Percentiles rank a stretch among this genome's conserved stretches.
Evolutionary conservation across 2,113 vertebrate genomes (phyloP).

Genomic region (Oreochromis tanganicae): DNA sequence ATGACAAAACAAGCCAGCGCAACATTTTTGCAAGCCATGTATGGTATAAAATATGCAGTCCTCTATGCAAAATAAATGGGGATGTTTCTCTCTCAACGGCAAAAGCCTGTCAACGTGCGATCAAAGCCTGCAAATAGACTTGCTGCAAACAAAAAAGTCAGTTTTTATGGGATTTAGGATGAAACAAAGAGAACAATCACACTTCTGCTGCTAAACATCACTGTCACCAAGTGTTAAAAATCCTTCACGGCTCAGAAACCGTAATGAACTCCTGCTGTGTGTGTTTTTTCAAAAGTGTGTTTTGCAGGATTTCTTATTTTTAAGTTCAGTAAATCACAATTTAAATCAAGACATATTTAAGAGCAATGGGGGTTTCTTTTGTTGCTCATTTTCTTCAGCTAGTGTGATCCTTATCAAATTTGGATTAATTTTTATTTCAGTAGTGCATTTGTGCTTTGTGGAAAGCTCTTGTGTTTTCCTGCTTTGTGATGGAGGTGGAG

Average conservation of each 20-base stretch:
- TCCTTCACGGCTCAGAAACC: not conserved
- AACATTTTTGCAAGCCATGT: not conserved
- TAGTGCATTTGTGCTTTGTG: not conserved
- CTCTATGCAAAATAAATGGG: not conserved
- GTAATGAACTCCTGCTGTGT: not conserved
- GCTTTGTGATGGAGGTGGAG: not conserved
- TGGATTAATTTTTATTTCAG: not conserved
- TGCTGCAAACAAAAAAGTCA: not conserved
- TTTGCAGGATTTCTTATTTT: not conserved
- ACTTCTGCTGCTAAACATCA: not conserved
- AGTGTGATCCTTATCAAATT: not conserved
- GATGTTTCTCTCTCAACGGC: not conserved
- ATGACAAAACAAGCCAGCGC: not conserved
- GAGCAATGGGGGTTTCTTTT: not conserved
- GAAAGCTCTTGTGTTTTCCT: not conserved
- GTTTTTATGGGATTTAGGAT: not conserved
- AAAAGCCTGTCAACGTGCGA: not conserved
- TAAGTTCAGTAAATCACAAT: not conserved
- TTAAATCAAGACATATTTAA: not conserved
- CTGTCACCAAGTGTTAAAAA: not conserved
- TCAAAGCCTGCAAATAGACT: not conserved
- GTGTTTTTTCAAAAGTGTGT: not conserved
- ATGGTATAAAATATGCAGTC: not conserved
- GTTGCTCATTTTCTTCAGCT: not conserved
- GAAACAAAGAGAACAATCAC: not conserved